These are phyloP conservation scores for Orthosia gracilis DNA, from an alignment of 2,888 invertebrate species.

Conservation along the genomic window DNA sequence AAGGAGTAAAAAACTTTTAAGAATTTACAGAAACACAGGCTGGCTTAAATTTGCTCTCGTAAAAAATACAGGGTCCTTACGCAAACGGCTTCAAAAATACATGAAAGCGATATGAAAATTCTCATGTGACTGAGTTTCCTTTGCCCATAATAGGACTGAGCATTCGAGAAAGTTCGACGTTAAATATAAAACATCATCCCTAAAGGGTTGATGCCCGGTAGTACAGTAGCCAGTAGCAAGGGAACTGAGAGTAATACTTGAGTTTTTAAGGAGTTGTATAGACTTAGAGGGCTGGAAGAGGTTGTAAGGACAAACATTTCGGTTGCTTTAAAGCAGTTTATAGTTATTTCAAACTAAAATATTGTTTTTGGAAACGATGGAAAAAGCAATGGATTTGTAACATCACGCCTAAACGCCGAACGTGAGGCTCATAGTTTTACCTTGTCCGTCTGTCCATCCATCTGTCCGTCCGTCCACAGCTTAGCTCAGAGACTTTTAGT, in stretches of 20 bases:
- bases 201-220: constrained; percentile 47
- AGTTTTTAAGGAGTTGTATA: constrained; percentile 10
- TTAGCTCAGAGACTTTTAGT: too few species aligned
- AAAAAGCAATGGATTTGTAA: background rate
- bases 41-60: background rate
- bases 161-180: constrained; percentile 47
- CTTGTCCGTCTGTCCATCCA: too few species aligned
- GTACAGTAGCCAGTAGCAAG: constrained; percentile 18
- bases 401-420: too few species aligned
- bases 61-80: background rate
- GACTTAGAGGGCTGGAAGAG: constrained; percentile 21
- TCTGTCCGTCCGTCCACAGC: too few species aligned
- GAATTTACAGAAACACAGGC: background rate
- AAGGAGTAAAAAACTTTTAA: background rate
- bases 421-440: too few species aligned
- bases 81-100: constrained; percentile 43
- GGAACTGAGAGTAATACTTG: constrained; percentile 22
- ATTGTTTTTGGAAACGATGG: background rate
- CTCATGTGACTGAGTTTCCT: constrained; percentile 56
- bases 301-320: background rate
- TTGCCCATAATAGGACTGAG: constrained; percentile 37
- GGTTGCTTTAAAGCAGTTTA: background rate
- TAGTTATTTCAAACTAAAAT: background rate
- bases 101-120: constrained; percentile 55
- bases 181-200: constrained; percentile 52